Evolutionary conservation across 2,113 vertebrate genomes (phyloP).

Genomic region (Solea solea): DNA sequence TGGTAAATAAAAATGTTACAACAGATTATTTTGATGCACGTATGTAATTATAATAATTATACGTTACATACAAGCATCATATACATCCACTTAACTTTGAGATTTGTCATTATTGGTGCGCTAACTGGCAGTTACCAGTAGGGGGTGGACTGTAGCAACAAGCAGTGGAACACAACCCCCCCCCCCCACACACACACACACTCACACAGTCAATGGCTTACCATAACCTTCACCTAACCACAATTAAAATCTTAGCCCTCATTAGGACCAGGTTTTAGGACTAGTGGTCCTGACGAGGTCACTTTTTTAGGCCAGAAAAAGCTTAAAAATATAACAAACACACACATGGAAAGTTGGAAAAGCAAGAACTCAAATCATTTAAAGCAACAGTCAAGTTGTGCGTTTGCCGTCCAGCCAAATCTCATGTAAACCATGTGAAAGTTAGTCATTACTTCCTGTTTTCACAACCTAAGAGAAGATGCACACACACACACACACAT

Average conservation of each 20-base stretch:
- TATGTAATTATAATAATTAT: too few relatives aligned
- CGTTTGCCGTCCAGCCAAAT: conserved; percentile 14
- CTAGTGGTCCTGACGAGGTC: too few relatives aligned
- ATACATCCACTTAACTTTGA: too few relatives aligned
- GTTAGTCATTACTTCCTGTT: conserved; percentile 79
- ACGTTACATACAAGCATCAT: too few relatives aligned
- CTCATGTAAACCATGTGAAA: conserved; percentile 52
- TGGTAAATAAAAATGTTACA: too few relatives aligned
- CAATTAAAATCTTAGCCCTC: too few relatives aligned
- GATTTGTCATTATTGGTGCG: background rate
- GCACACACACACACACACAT: conserved; percentile 33
- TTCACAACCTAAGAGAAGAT: conserved; percentile 62
- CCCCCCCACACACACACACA: background rate
- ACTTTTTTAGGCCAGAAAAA: too few relatives aligned
- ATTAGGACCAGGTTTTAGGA: too few relatives aligned
- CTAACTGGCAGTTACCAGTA: conserved; percentile 40
- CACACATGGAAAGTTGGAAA: background rate
- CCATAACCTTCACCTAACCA: too few relatives aligned
- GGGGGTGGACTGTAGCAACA: conserved; percentile 32
- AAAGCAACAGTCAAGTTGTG: conserved; percentile 40
- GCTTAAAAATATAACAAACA: background rate
- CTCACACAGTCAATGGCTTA: background rate
- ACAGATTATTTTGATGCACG: too few relatives aligned
- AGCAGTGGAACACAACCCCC: background rate
- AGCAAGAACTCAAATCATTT: conserved; percentile 24